A percentile compares a stretch with the other conserved stretches of the same genome.
Evolutionary conservation across 64 coral and sea anemone species (phyloP).

Genomic region (Astreopora myriophthalma): DNA sequence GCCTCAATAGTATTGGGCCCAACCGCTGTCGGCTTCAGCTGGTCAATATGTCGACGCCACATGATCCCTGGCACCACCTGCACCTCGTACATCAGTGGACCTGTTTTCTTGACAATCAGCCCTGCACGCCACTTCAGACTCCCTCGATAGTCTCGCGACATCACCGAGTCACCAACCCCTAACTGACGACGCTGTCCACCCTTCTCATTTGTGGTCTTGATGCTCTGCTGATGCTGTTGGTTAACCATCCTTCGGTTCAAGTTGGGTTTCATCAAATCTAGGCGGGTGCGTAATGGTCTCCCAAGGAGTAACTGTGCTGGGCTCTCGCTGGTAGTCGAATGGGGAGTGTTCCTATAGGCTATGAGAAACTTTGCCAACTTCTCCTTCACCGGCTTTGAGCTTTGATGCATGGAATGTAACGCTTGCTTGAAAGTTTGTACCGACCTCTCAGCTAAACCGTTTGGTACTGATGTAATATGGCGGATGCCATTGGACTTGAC

Average conservation of each 20-base stretch:
- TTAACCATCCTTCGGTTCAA: conserved; percentile 61
- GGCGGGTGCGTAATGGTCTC: conserved; percentile 42
- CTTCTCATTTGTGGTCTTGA: conserved; percentile 35
- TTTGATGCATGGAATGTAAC: neutral
- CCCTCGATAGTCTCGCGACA: conserved; percentile 53
- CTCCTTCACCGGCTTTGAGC: conserved; percentile 12
- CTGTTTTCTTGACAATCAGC: conserved; percentile 42
- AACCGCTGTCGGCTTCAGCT: conserved; percentile 45
- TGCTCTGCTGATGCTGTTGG: conserved; percentile 49
- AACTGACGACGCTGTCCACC: conserved; percentile 5
- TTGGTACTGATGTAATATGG: conserved; percentile 47
- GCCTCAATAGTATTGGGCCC: neutral
- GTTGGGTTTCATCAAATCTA: conserved; percentile 74
- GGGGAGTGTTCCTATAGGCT: conserved; percentile 64
- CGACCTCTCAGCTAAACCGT: conserved; percentile 3
- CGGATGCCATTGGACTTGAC: conserved; percentile 46
- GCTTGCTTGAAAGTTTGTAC: conserved; percentile 50
- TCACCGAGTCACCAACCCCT: conserved; percentile 39
- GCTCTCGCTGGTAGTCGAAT: conserved; percentile 68
- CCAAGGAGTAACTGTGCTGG: conserved; percentile 54
- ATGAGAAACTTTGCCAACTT: conserved; percentile 81
- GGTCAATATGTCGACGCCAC: conserved; percentile 68
- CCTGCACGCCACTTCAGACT: conserved; percentile 55
- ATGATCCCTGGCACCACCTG: conserved; percentile 40
- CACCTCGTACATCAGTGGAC: conserved; percentile 50